Base-by-base conservation (phyloP, 2,888 invertebrate species). In the Cantharis nigra region DNA sequence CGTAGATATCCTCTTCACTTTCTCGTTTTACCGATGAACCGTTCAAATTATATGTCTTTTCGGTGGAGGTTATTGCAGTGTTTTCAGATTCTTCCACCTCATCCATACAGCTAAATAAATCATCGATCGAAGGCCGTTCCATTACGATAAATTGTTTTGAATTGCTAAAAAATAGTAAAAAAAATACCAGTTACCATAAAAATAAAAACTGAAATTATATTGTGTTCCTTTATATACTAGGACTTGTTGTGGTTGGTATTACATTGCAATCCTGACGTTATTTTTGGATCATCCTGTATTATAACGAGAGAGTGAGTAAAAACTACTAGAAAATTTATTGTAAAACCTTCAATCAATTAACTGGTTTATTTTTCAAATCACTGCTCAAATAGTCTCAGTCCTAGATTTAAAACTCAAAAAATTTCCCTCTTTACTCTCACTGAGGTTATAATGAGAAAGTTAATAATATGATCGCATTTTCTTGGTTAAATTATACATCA, bases 61-160 rank as follows among this genome's bases (percentile, higher is more conserved):
- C n/a, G 26, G 69, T 23, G 5, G 26, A 49, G 13, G 5, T 10
- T 20, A 28, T 9, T 13, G 30, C 14, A 3, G n/a, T 26, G 10
- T 63, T 67, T 69, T 74, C 71, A n/a, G 63, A 62, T 63, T 83
- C 82, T 11, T 80, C 79, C 11, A 79, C 80, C 78, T 87, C 86
- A 63, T 87, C 87, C 81, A 89, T 88, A 80, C 88, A 88, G 72
- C 87, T 85, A 79, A 89, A 88, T 76, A 89, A 84, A 81, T 87
- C 87, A 79, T 88, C 87, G 73, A 89, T 88, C 70, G 84, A 85
- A 62, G 87, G 87, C 13, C 33, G 33, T n/a, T 49, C n/a, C 49
- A 49, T 49, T 49, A n/a, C 3, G 49, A 1, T 49, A 13, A 33
- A 33, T 3, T 33, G 3, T 13, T 33, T 33, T 13, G 13, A 33